A percentile compares a stretch with the other conserved stretches of the same genome.
Evolutionary conservation across 2,113 vertebrate species (phyloP).

Genomic region (Gobio gobio): DNA sequence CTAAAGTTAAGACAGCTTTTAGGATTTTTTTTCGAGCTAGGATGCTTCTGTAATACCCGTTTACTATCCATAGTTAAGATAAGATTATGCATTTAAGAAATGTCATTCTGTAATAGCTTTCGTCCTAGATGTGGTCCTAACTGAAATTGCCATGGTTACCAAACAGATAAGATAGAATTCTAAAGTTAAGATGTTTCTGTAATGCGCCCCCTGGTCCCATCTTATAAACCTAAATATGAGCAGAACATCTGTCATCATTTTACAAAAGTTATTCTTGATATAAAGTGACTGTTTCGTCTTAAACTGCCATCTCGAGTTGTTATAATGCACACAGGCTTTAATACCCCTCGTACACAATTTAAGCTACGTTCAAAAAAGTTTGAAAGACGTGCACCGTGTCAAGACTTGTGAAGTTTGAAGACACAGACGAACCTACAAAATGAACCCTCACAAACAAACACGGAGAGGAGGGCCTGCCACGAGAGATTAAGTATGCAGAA

Average conservation of each 20-base stretch:
- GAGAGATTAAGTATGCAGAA: slow-evolving; percentile 45
- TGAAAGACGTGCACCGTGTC: not conserved
- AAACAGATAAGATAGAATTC: too few species aligned
- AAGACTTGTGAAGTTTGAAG: not conserved
- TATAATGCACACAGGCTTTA: not conserved
- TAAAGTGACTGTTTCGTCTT: not conserved
- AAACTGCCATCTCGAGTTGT: not conserved
- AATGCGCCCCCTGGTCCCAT: not conserved
- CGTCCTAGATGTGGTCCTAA: too few species aligned
- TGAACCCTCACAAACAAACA: slow-evolving; percentile 41
- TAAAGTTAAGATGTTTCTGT: too few species aligned
- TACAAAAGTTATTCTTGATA: not conserved
- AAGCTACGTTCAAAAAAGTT: not conserved
- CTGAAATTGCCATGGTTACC: too few species aligned
- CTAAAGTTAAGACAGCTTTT: too few species aligned
- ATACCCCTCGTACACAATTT: not conserved
- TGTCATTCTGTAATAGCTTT: too few species aligned
- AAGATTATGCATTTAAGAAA: too few species aligned
- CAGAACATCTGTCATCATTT: not conserved
- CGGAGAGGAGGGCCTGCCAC: slow-evolving; percentile 12
- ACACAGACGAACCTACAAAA: slow-evolving; percentile 17
- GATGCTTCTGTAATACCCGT: too few species aligned
- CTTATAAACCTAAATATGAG: not conserved
- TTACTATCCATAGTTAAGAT: too few species aligned
- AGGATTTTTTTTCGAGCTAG: too few species aligned